A percentile compares a stretch with the other conserved stretches of the same genome.
Evolutionary conservation across 1,140 invertebrate genomes (phyloP).

Genomic region (Nasonia vitripennis): DNA sequence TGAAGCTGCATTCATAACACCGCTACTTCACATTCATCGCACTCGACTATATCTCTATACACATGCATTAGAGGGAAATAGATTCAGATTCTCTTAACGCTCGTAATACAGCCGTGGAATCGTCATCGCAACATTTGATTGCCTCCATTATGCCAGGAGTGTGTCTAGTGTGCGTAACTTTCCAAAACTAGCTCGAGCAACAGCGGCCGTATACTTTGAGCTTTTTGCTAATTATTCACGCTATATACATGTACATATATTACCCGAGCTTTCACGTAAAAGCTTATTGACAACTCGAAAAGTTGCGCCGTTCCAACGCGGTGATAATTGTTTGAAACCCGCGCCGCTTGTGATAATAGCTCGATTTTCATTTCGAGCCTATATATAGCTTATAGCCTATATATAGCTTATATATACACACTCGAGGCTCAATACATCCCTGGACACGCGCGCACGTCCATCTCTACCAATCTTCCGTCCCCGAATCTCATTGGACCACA

Average conservation of each 20-base stretch:
- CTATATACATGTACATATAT: background rate
- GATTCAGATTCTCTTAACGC: conserved; percentile 12
- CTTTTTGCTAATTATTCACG: background rate
- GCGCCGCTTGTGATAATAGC: background rate
- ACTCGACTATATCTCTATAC: background rate
- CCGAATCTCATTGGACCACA: background rate
- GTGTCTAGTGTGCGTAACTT: conserved; percentile 65
- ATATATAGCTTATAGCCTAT: too few relatives aligned
- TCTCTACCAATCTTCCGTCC: background rate
- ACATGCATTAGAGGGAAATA: background rate
- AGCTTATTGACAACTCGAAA: background rate
- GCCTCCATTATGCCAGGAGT: conserved; percentile 65
- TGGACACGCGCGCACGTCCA: background rate
- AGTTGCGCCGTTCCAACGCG: background rate
- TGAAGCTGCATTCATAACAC: too few relatives aligned
- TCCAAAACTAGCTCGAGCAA: conserved; percentile 53
- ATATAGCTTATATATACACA: too few relatives aligned
- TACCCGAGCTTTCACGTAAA: background rate
- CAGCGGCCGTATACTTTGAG: background rate
- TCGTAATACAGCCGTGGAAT: conserved; percentile 43
- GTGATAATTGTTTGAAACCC: too few relatives aligned
- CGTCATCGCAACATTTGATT: conserved; percentile 69
- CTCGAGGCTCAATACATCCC: background rate
- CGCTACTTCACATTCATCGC: background rate
- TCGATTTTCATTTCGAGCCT: background rate